Base-by-base conservation (phyloP, 53 echinoderm and acorn worm genomes). In the Apostichopus leukothele region DNA sequence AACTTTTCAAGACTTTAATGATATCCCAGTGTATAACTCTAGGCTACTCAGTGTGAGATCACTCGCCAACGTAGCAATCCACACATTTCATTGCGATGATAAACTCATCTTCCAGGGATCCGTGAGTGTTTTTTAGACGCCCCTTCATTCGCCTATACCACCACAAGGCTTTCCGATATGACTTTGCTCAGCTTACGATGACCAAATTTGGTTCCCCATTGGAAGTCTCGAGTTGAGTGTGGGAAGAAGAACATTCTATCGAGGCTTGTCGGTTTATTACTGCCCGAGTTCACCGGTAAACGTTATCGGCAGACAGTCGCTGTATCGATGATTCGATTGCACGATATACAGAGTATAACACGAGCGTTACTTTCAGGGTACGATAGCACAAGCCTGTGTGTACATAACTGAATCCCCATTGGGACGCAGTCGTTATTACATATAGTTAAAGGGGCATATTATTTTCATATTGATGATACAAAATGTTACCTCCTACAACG, bases 141-240 rank as follows among this genome's bases (percentile, higher is more conserved):
- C 23, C 59, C 55, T 39, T 39, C 39, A 39, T 39, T 18, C 54
- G 52, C 55, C 55, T 6, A 21, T 52, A 59, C 22, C 81, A 81
- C 55, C 57, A 81, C 9, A 39, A 39, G 39, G 39, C 39, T 39
- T 7, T 59, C 19, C n/a, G 54, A 57, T 21, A 54, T 55, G 60
- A 10, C 81, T 81, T 23, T 54, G 54, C 55, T 60, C 81, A 55
- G 14, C 81, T 21, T 81, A 55, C n/a, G 81, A 81, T 81, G 81
- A 21, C 81, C 81, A 81, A 81, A 81, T 81, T 81, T 81, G 81
- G 81, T 81, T 81, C 81, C 81, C 8, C 81, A 81, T 39, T 59
- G 19, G 81, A 59, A 59, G 81, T 18, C 20, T 19, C 51, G 52
- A 23, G 52, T 81, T 16, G 79, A 21, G 21, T 54, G 20, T 81